Percentiles rank a stretch among this genome's conserved stretches.
Conservation (phyloP, 2,113 vertebrate species). For the Martes martes region DNA sequence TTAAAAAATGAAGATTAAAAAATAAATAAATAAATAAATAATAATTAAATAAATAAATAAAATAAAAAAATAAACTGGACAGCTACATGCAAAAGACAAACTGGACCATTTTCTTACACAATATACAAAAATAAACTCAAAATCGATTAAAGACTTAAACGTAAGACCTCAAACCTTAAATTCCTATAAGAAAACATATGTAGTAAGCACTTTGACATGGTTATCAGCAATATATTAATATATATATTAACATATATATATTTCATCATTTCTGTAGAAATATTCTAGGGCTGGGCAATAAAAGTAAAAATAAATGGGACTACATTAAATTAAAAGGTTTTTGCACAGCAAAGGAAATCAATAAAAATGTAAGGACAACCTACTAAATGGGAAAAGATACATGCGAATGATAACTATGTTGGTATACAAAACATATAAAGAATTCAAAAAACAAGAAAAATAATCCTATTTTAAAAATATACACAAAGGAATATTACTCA, state of each 20-base stretch:
- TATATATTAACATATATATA: too few species aligned
- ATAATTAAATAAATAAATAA: too few species aligned
- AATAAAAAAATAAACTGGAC: neutral
- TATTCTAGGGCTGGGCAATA: neutral
- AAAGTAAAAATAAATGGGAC: neutral
- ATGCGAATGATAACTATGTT: neutral
- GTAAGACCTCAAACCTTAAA: neutral
- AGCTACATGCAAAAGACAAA: neutral
- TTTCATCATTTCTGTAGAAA: too few species aligned
- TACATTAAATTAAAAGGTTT: neutral
- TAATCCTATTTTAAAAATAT: neutral
- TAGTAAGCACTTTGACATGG: neutral
- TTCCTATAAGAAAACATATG: neutral
- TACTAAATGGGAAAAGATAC: neutral
- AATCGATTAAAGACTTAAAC: neutral
- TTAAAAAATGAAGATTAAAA: too few species aligned
- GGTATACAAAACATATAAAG: neutral
- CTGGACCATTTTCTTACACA: neutral
- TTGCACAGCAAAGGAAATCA: neutral
- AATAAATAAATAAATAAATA: neutral
- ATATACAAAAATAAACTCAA: neutral
- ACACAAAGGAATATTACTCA: neutral
- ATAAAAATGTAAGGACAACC: neutral
- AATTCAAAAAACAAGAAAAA: neutral
- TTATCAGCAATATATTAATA: neutral